phyloP scores from a whole-genome alignment of 2,888 invertebrate genomes.

The Allolobophora icterica region DNA sequence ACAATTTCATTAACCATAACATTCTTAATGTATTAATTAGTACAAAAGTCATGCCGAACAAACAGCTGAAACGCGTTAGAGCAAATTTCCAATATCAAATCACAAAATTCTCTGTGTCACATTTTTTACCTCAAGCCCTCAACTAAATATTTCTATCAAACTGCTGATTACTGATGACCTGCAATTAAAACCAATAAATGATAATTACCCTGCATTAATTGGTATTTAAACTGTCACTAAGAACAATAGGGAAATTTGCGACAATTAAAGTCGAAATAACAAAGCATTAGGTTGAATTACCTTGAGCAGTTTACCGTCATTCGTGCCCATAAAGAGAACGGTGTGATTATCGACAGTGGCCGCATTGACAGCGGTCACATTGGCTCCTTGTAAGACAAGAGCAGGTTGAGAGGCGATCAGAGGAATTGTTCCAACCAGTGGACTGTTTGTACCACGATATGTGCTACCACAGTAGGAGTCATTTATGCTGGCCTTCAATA shows the following conservation, averaged over 20 bases:
- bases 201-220: not conserved
- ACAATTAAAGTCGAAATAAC: not conserved
- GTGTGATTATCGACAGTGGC: conserved; percentile 29
- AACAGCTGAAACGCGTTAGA: not conserved
- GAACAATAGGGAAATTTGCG: not conserved
- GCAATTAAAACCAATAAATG: not conserved
- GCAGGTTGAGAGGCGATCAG: not conserved
- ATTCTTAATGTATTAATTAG: not conserved
- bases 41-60: not conserved
- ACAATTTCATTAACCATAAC: no score
- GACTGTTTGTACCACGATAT: conserved; percentile 21
- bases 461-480: not conserved
- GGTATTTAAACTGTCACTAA: not conserved
- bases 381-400: not conserved
- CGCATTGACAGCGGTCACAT: conserved; percentile 27
- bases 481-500: not conserved
- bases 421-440: conserved; percentile 27
- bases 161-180: not conserved
- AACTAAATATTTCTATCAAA: not conserved
- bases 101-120: not conserved
- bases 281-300: not conserved
- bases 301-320: conserved; percentile 28
- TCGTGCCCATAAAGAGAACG: conserved; percentile 31
- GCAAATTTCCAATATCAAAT: no score
- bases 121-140: not conserved